Conservation (phyloP, 2,888 invertebrate genomes). For the Cabera pusaria region DNA sequence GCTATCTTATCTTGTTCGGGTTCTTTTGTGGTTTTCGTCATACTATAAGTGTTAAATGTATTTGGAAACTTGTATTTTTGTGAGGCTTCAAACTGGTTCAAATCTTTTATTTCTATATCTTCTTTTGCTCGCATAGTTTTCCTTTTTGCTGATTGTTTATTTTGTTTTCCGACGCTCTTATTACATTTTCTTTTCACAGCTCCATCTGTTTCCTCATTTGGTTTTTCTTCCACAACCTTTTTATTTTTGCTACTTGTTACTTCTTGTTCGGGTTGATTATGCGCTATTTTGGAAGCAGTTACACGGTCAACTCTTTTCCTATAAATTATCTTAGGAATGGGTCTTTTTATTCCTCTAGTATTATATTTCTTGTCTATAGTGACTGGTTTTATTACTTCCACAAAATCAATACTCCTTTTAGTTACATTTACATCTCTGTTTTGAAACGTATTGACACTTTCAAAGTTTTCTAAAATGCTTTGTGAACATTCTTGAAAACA, state of each 20-base stretch:
- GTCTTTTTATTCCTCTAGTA: no score
- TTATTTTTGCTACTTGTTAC: neutral
- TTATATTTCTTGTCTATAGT: neutral
- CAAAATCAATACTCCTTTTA: slow-evolving; percentile 7
- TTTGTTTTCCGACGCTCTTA: neutral
- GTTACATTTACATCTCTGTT: neutral
- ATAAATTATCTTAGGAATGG: no score
- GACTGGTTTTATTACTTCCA: neutral
- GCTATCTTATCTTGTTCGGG: no score
- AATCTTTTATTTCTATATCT: neutral
- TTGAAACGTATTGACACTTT: neutral
- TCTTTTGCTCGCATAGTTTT: neutral
- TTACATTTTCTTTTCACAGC: neutral
- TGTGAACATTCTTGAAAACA: slow-evolving; percentile 42
- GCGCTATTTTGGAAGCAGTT: neutral
- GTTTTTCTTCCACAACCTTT: no score
- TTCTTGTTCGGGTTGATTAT: neutral
- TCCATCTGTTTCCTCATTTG: no score
- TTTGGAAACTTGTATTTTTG: neutral
- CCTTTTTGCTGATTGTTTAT: neutral
- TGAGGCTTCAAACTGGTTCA: no score
- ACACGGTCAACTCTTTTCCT: no score
- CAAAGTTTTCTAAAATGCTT: slow-evolving; percentile 35
- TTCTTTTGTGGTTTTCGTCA: no score
- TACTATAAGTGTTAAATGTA: no score